Conservation (phyloP, 2,888 invertebrate species). For the Nowickia ferox region DNA sequence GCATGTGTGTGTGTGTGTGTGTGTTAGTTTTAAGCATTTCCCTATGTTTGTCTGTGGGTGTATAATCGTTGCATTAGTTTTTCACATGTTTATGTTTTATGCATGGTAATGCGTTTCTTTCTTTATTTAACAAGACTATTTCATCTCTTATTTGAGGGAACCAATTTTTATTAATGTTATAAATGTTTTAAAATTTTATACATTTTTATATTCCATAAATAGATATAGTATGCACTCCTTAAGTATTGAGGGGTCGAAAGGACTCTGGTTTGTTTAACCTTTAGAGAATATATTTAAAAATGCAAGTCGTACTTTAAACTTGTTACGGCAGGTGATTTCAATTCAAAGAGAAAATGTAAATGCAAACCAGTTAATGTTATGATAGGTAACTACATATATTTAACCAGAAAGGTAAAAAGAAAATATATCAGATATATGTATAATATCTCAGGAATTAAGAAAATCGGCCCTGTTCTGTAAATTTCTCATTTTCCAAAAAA, state of each 20-base stretch:
- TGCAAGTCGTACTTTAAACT: not conserved
- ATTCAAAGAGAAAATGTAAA: too few relatives aligned
- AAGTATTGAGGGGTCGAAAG: not conserved
- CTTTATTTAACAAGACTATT: constrained; percentile 53
- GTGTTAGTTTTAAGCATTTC: not conserved
- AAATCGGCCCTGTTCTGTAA: too few relatives aligned
- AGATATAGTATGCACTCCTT: not conserved
- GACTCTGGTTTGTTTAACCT: constrained; percentile 27
- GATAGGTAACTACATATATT: too few relatives aligned
- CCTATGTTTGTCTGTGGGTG: not conserved
- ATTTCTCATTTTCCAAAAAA: too few relatives aligned
- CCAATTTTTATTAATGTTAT: constrained; percentile 42
- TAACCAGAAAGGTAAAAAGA: too few relatives aligned
- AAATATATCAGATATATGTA: too few relatives aligned
- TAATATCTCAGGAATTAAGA: too few relatives aligned
- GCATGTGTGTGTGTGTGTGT: not conserved
- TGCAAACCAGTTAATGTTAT: too few relatives aligned
- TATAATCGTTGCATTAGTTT: constrained; percentile 8
- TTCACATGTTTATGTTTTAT: constrained; percentile 54
- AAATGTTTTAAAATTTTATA: constrained; percentile 62
- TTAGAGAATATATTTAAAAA: not conserved
- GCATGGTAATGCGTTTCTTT: constrained; percentile 62
- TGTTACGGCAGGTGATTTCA: not conserved
- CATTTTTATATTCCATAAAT: constrained; percentile 12
- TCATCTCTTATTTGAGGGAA: constrained; percentile 57